Evolutionary conservation across 1,140 invertebrate genomes (phyloP), one percentile per base, ranked within the genome.

Genomic region (Melipona quadrifasciata): DNA sequence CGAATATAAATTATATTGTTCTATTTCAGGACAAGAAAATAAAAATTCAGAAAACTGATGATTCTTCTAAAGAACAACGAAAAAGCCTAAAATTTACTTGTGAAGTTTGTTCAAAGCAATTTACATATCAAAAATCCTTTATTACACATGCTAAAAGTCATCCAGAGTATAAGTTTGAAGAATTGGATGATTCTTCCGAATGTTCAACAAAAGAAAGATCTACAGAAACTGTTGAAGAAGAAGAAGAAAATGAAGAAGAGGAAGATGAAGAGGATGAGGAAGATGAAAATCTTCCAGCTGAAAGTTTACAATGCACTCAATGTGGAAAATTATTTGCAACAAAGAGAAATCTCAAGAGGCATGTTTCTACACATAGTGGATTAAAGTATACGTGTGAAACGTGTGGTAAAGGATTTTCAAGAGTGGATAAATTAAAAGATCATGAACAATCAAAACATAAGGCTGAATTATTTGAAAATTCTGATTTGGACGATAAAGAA

Each of bases 271-370:
- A 91, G 17, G 89, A 91, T 14, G 89, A 91, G 0, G 87, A 85
- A 61, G 75, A 77, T 31, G 90, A 91, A 27, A 90, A 92, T 73
- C 80, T 92, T 51, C 91, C 91, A 1, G 34, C 76, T 27, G 86
- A 91, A 57, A 91, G 88, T 79, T 39, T 93, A 17, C 93, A 94
- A 24, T 94, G 93, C 34, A 94, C 91, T 47, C 90, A 93, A 58
- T 94, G 93, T 81, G 93, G 93, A 24, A 93, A 93, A 85, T 73
- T 94, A 14, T 93, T 94, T 78, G 92, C 93, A 10, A 94, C 93
- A 19, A 91, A 93, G 16, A 89, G 92, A 65, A 94, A 94, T 80
- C 79, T 94, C 3, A 94, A 94, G 39, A 92, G 93, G 53, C 93
- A 94, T 75, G 84, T 94, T 16, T 89, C 90, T 12, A 94, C 93